Percentiles rank a stretch among this genome's conserved stretches.
These are phyloP conservation scores for Pseudorectes ferrugineus DNA, from an alignment of 2,113 vertebrate species.

Conservation along the genomic window DNA sequence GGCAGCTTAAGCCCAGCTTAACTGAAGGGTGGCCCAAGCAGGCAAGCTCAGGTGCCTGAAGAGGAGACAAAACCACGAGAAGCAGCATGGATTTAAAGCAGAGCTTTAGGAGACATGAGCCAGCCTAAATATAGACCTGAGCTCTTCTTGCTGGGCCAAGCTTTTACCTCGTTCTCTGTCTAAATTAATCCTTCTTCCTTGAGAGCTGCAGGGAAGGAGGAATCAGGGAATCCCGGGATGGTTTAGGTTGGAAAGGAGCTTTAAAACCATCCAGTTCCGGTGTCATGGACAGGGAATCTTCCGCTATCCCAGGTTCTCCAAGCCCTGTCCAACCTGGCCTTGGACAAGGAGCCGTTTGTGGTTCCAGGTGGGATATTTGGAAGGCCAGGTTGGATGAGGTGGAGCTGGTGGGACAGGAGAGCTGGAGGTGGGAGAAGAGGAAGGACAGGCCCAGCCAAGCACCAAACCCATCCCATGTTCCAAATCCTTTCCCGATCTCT, in stretches of 20 bases:
- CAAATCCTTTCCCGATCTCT: accelerated
- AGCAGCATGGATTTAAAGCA: not conserved
- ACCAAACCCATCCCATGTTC: not conserved
- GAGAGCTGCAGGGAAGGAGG: not conserved
- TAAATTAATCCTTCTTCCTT: not conserved
- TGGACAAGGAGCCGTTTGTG: not conserved
- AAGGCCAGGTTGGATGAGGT: not conserved
- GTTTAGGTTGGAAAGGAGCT: not conserved
- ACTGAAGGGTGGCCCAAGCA: not conserved
- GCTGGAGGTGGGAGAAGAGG: not conserved
- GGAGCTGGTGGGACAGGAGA: not conserved
- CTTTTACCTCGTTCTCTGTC: not conserved
- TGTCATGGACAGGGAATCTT: not conserved
- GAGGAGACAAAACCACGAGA: not conserved
- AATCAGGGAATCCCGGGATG: too few relatives aligned
- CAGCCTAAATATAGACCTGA: not conserved
- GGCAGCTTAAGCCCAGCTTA: not conserved
- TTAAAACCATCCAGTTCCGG: not conserved
- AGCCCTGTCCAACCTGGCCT: not conserved
- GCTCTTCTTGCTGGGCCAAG: not conserved
- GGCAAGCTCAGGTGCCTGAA: not conserved
- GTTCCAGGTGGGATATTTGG: not conserved
- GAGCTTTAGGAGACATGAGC: not conserved
- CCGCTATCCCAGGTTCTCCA: not conserved
- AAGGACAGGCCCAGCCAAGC: not conserved